Evolutionary conservation across 2,797 vertebrate species (phyloP), one percentile per base, ranked within the genome.

Genomic region (Lerista edwardsae): DNA sequence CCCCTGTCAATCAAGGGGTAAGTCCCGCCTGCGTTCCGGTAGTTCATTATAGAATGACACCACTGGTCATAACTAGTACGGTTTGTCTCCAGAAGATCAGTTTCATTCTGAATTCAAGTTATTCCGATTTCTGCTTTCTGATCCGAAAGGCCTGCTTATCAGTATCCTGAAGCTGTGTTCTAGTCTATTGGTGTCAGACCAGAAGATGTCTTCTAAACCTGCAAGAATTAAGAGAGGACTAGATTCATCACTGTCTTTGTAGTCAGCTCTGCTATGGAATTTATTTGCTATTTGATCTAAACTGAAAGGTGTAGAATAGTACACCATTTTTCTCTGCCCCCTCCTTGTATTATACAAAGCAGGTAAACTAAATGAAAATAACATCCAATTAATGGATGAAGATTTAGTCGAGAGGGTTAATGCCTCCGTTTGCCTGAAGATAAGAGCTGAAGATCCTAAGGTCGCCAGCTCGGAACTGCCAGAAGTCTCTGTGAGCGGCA

Each of bases 241-340:
- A 64, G 75, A 73, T 27, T 75, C 62, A 68, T 79, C 74, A 69
- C 23, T 85, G 61, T 75, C 78, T 85, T 84, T 74, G 61, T 51
- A 81, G n/a, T 81, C 51, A 69, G 73, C 47, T 76, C 79, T 51
- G 12, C n/a, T 69, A 64, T 86, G 79, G 55, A 55, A 86, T 81
- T 76, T 75, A 68, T 21, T 81, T 73, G 51, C 31, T 39, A 47
- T 86, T 76, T 69, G 73, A 69, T 81, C 57, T 76, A 71, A 76
- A 86, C n/a, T 41, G 73, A 81, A 81, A 76, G 65, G 29, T 62
- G 27, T 75, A 23, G n/a, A 47, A 31, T 51, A 51, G 34, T 73
- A 79, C 19, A 47, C 61, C 64, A 17, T 21, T 21, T 57, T 57
- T 41, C 73, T 55, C 31, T 5, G 17, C 21, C 23, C 27, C 47